A percentile compares a stretch with the other conserved stretches of the same genome.
These are phyloP conservation scores for Hirtodrosophila cameraria DNA, from an alignment of 2,888 invertebrate genomes.

Conservation along the genomic window DNA sequence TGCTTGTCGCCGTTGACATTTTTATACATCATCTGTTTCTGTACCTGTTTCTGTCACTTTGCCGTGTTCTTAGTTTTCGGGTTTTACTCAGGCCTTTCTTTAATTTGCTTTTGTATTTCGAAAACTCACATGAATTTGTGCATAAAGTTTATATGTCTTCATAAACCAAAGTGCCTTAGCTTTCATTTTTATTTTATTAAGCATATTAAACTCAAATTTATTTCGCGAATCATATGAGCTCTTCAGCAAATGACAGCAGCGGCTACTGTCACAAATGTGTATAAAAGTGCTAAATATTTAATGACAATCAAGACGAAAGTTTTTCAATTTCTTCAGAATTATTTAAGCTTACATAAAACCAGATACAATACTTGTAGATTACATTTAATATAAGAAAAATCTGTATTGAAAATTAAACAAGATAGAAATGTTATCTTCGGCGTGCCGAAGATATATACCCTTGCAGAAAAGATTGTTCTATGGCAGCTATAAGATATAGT, in stretches of 20 bases:
- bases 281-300: constrained; percentile 34
- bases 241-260: background rate
- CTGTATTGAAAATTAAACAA: too few species aligned
- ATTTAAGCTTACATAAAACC: background rate
- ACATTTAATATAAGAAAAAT: too few species aligned
- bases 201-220: constrained; percentile 43
- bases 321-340: background rate
- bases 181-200: constrained; percentile 52
- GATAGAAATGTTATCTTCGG: too few species aligned
- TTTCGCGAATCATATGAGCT: constrained; percentile 21
- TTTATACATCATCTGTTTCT: constrained; percentile 71
- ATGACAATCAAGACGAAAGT: constrained; percentile 3
- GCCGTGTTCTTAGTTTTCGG: constrained; percentile 13
- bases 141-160: constrained; percentile 53
- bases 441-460: too few species aligned
- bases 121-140: constrained; percentile 26
- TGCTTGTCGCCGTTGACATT: constrained; percentile 66
- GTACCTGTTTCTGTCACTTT: constrained; percentile 33
- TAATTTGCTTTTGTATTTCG: constrained; percentile 47
- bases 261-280: constrained; percentile 7
- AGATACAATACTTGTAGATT: too few species aligned
- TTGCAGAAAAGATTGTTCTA: too few species aligned
- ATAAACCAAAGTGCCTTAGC: constrained; percentile 51
- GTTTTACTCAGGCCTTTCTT: constrained; percentile 41
- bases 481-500: too few species aligned